These are phyloP conservation scores for Struthidea cinerea DNA, from an alignment of 2,113 vertebrate genomes.

Conservation along the genomic window DNA sequence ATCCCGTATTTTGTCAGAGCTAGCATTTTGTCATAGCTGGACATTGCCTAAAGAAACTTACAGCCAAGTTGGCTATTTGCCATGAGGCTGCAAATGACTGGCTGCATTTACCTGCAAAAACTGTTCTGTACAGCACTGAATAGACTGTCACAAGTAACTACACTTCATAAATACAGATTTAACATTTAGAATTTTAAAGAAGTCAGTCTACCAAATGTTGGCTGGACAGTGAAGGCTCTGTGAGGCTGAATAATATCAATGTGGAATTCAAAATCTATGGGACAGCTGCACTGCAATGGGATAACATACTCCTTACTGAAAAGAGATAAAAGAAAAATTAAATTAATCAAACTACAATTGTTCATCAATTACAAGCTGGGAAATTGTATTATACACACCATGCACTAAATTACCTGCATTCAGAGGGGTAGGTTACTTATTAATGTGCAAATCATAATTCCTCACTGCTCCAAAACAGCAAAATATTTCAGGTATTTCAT, in stretches of 20 bases:
- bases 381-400: neutral
- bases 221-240: slow-evolving; percentile 80
- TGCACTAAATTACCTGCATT: neutral
- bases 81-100: neutral
- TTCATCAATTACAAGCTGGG: neutral
- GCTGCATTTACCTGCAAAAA: neutral
- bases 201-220: slow-evolving; percentile 76
- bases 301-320: slow-evolving; percentile 77
- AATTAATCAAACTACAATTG: neutral
- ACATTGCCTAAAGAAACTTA: neutral
- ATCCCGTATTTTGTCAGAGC: neutral
- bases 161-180: neutral
- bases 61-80: neutral
- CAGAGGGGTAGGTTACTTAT: neutral
- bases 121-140: neutral
- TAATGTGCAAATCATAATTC: neutral
- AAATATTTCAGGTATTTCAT: neutral
- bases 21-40: neutral
- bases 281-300: slow-evolving; percentile 88
- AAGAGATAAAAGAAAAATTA: neutral
- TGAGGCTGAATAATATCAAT: slow-evolving; percentile 78
- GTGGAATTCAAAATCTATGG: slow-evolving; percentile 89
- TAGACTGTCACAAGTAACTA: neutral
- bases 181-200: neutral
- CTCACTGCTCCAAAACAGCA: neutral